Evolutionary conservation across 2,797 vertebrate genomes (phyloP).

Genomic region (Glyptemys insculpta): DNA sequence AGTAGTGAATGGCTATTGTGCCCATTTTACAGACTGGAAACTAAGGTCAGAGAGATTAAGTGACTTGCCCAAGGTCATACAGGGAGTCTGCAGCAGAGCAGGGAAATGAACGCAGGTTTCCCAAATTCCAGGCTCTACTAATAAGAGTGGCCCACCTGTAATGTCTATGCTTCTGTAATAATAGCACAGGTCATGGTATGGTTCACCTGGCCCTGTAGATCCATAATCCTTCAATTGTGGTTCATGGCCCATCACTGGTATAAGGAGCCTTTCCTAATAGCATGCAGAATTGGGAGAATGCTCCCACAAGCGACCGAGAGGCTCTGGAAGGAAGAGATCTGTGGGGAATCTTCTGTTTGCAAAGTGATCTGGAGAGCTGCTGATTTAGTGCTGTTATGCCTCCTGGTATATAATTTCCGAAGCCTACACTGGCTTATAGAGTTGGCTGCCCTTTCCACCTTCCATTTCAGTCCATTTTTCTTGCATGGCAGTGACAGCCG

Average conservation of each 20-base stretch:
- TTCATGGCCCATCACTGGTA: background rate
- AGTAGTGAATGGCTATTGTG: background rate
- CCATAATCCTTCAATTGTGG: background rate
- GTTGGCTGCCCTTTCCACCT: background rate
- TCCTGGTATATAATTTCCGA: background rate
- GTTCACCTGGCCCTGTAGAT: background rate
- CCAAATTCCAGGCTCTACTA: background rate
- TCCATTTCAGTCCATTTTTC: background rate
- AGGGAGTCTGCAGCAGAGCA: background rate
- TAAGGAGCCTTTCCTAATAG: background rate
- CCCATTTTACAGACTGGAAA: background rate
- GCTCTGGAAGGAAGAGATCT: no score
- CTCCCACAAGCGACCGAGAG: background rate
- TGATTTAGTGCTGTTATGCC: background rate
- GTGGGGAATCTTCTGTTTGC: background rate
- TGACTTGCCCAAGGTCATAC: background rate
- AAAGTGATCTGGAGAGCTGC: background rate
- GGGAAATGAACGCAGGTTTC: background rate
- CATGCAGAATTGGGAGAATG: background rate
- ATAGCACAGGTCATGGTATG: background rate
- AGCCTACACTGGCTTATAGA: background rate
- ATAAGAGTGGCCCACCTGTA: background rate
- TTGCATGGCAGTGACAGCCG: background rate
- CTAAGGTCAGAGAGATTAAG: background rate
- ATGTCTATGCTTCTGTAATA: background rate